These are phyloP conservation scores for Urechis unicinctus DNA, from an alignment of 2,888 invertebrate species.

Conservation along the genomic window DNA sequence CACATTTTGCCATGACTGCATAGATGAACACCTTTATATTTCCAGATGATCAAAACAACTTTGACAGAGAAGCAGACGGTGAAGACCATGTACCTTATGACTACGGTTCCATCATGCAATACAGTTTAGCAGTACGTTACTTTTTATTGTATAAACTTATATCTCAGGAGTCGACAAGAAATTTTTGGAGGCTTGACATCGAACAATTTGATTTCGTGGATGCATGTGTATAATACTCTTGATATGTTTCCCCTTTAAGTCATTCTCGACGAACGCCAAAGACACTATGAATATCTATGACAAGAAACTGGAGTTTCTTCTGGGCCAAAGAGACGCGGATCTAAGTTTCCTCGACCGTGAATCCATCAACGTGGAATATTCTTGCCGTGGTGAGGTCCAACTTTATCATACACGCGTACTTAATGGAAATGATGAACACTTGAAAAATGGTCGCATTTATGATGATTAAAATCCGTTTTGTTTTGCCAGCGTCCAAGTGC, in stretches of 20 bases:
- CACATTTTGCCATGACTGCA: neutral
- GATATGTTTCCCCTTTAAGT: neutral
- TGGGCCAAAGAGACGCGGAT: neutral
- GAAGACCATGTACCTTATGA: neutral
- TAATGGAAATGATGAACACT: neutral
- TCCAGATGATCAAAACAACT: neutral
- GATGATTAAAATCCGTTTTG: too few relatives aligned
- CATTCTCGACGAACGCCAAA: neutral
- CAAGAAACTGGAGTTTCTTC: neutral
- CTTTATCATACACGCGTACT: too few relatives aligned
- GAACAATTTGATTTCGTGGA: too few relatives aligned
- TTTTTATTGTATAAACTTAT: too few relatives aligned
- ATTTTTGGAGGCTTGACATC: too few relatives aligned
- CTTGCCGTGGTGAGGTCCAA: neutral
- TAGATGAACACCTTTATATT: neutral
- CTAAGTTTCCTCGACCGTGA: neutral
- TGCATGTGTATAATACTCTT: neutral
- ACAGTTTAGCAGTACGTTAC: neutral
- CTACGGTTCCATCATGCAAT: neutral
- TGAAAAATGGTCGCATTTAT: too few relatives aligned
- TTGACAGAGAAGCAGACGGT: neutral
- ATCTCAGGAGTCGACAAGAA: too few relatives aligned
- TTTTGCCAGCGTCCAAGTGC: too few relatives aligned
- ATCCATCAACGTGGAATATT: neutral
- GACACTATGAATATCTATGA: neutral